These are phyloP conservation scores for Ranitomeya imitator DNA, from an alignment of 2,113 vertebrate species.

Conservation along the genomic window DNA sequence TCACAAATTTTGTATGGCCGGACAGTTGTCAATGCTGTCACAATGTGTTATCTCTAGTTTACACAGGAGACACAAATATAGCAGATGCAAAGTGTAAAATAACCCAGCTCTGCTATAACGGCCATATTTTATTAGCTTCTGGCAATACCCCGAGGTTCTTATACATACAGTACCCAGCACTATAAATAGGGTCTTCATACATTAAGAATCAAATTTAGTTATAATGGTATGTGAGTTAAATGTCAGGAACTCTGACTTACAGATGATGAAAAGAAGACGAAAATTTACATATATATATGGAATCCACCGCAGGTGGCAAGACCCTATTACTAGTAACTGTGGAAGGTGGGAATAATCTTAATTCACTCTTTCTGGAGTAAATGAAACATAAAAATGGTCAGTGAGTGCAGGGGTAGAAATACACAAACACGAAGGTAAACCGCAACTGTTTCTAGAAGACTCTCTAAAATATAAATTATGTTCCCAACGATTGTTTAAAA, in stretches of 20 bases:
- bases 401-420: background rate
- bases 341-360: background rate
- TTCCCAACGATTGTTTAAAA: too few relatives aligned
- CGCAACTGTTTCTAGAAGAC: too few relatives aligned
- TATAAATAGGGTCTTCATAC: background rate
- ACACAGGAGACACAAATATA: background rate
- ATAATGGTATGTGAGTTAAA: background rate
- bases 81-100: background rate
- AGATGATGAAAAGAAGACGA: background rate
- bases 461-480: too few relatives aligned
- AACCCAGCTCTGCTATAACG: too few relatives aligned
- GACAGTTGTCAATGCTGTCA: too few relatives aligned
- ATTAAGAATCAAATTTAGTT: background rate
- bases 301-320: background rate
- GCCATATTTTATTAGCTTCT: background rate
- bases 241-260: background rate
- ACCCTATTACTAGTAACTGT: conserved; percentile 16
- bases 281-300: conserved; percentile 35
- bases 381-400: background rate
- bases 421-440: background rate
- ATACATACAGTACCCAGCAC: background rate
- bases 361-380: background rate
- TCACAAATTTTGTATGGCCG: too few relatives aligned
- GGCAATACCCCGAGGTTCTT: background rate
- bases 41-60: too few relatives aligned